These are phyloP conservation scores for Sinhomidia bicolor DNA, from an alignment of 2,888 invertebrate genomes.

Conservation along the genomic window DNA sequence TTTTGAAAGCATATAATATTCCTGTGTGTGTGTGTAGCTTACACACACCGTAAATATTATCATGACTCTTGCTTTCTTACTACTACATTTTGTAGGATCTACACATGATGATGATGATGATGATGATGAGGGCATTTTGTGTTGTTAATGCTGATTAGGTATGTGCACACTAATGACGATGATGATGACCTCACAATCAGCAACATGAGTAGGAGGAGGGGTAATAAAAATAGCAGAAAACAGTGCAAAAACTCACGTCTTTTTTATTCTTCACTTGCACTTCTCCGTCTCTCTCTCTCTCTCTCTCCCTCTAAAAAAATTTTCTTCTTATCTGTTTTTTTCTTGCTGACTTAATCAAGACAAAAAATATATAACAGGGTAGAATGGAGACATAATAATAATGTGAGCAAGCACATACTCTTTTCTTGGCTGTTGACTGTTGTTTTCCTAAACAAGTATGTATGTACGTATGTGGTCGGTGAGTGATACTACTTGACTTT, in stretches of 20 bases:
- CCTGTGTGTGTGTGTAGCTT: not conserved
- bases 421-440: not conserved
- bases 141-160: conserved; percentile 13
- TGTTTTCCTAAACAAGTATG: not conserved
- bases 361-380: conserved; percentile 24
- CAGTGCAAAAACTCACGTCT: conserved; percentile 67
- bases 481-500: not conserved
- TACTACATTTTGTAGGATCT: no score
- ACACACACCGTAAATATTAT: not conserved
- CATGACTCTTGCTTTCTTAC: no score
- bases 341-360: conserved; percentile 33
- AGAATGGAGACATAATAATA: conserved; percentile 22
- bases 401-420: not conserved
- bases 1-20: not conserved
- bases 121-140: not conserved
- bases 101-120: no score
- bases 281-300: conserved; percentile 11
- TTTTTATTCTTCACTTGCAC: conserved; percentile 44
- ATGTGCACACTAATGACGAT: conserved; percentile 16
- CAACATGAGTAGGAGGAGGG: conserved; percentile 28
- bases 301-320: no score
- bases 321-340: no score
- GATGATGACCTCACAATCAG: conserved; percentile 48
- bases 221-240: conserved; percentile 62
- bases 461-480: not conserved